Evolutionary conservation across 2,113 vertebrate genomes (phyloP).

Genomic region (Okapia johnstoni): DNA sequence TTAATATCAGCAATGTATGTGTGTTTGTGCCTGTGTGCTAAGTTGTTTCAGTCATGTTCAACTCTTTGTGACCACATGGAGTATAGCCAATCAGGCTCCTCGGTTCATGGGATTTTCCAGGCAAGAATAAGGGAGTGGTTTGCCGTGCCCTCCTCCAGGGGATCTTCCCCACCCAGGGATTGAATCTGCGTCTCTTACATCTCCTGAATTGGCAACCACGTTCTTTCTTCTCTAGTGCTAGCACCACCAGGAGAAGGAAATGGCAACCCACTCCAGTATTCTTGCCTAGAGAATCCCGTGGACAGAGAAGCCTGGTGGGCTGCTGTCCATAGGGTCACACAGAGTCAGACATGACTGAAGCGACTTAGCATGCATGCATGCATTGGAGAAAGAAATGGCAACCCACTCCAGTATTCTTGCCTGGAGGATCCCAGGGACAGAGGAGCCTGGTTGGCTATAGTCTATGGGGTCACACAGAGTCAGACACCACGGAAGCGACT

Average conservation of each 20-base stretch:
- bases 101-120: neutral
- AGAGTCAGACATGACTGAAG: neutral
- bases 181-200: neutral
- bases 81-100: neutral
- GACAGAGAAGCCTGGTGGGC: neutral
- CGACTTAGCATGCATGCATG: neutral
- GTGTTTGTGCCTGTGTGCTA: neutral
- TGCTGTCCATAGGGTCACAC: fast-evolving
- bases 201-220: neutral
- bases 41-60: neutral
- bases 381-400: too few relatives aligned
- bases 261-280: neutral
- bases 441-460: too few relatives aligned
- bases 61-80: neutral
- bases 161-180: neutral
- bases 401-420: too few relatives aligned
- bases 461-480: too few relatives aligned
- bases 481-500: too few relatives aligned
- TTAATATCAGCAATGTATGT: neutral
- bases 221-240: neutral
- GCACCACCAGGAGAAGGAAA: neutral
- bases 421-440: too few relatives aligned
- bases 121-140: neutral
- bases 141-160: neutral
- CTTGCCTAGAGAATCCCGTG: neutral